Evolutionary conservation across 2,113 vertebrate species (phyloP).

Genomic region (Neogobius melanostomus): DNA sequence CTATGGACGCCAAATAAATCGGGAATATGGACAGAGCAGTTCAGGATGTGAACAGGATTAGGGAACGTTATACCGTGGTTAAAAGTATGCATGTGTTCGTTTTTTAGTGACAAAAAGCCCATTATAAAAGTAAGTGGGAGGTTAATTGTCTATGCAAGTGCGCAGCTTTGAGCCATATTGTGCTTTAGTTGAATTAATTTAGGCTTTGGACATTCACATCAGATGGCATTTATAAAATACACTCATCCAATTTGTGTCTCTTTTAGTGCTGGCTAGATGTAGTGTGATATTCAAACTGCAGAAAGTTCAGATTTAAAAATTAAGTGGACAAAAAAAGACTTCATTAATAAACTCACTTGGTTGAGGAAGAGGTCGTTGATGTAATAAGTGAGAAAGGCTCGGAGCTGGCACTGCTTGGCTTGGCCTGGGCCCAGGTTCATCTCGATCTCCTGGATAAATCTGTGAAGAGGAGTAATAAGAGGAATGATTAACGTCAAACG

Average conservation of each 20-base stretch:
- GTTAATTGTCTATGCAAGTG: not conserved
- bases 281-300: not conserved
- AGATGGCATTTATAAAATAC: constrained; percentile 3
- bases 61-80: too few species aligned
- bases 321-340: not conserved
- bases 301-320: not conserved
- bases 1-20: too few species aligned
- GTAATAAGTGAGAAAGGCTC: constrained; percentile 94
- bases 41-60: too few species aligned
- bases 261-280: not conserved
- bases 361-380: constrained; percentile 97
- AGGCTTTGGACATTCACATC: constrained; percentile 3
- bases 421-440: constrained; percentile 86
- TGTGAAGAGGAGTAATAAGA: constrained; percentile 51
- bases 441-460: constrained; percentile 97
- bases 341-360: constrained; percentile 76
- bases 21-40: too few species aligned
- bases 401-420: constrained; percentile 92
- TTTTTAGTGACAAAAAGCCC: too few species aligned
- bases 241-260: not conserved
- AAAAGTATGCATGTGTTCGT: too few species aligned
- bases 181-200: not conserved
- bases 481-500: not conserved
- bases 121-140: not conserved
- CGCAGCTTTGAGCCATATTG: not conserved